Percentiles rank a stretch among this genome's conserved stretches.
Conservation (phyloP, 2,113 vertebrate species). For the Nematolebias whitei region DNA sequence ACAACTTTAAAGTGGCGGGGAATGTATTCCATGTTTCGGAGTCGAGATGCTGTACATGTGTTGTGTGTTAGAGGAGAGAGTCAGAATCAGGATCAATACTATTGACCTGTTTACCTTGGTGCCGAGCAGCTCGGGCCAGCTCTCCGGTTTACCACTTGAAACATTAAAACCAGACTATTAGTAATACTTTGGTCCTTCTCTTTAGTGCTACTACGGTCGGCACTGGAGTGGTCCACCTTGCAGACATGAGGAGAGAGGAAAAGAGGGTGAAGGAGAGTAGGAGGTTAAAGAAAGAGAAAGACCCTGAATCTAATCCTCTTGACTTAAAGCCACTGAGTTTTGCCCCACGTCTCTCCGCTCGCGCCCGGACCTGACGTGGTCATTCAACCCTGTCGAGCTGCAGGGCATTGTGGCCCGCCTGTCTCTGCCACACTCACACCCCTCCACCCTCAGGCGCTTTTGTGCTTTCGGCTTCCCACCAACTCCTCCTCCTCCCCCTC, state of each 20-base stretch:
- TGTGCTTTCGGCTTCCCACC: slow-evolving; percentile 44
- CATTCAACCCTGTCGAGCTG: slow-evolving; percentile 80
- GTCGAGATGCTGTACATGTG: slow-evolving; percentile 58
- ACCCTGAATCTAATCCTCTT: slow-evolving; percentile 72
- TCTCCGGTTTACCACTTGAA: slow-evolving; percentile 80
- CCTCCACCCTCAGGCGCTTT: slow-evolving; percentile 70
- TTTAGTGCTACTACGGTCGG: slow-evolving; percentile 66
- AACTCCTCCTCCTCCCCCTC: neutral
- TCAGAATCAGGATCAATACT: slow-evolving; percentile 81
- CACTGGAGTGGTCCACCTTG: slow-evolving; percentile 49
- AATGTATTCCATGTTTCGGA: slow-evolving; percentile 80
- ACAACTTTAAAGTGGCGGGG: slow-evolving; percentile 70
- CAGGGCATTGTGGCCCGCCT: slow-evolving; percentile 76
- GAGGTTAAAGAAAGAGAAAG: slow-evolving; percentile 41
- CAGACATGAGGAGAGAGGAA: slow-evolving; percentile 23
- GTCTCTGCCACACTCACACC: slow-evolving; percentile 54
- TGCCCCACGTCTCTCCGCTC: slow-evolving; percentile 62
- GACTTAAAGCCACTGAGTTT: slow-evolving; percentile 72
- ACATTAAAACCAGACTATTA: slow-evolving; percentile 86
- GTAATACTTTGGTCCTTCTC: slow-evolving; percentile 81
- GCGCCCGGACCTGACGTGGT: slow-evolving; percentile 75
- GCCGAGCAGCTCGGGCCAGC: slow-evolving; percentile 66
- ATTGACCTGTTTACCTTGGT: slow-evolving; percentile 87
- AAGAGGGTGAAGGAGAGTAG: slow-evolving; percentile 3
- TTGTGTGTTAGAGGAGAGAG: slow-evolving; percentile 54